Conservation (phyloP, 2,888 invertebrate species). For the Graphium colonna region DNA sequence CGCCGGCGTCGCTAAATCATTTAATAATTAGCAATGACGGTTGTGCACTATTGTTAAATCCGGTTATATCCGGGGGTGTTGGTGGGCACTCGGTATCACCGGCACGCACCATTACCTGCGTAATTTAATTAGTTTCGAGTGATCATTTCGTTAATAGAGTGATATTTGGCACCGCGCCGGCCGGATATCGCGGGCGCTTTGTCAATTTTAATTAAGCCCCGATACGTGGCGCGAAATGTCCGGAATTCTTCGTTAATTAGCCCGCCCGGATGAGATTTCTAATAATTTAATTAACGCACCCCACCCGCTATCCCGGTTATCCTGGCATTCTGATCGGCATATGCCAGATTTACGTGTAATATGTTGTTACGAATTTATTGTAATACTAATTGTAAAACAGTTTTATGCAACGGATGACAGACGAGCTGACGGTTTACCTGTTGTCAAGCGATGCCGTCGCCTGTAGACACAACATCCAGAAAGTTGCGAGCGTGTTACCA, state of each 20-base stretch:
- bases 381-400: no score
- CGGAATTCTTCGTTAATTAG: slow-evolving; percentile 79
- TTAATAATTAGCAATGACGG: slow-evolving; percentile 19
- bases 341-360: slow-evolving; percentile 40
- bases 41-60: background rate
- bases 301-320: background rate
- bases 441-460: no score
- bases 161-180: slow-evolving; percentile 72
- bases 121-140: slow-evolving; percentile 80
- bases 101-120: slow-evolving; percentile 75
- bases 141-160: slow-evolving; percentile 77
- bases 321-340: background rate
- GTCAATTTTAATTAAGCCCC: slow-evolving; percentile 78
- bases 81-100: slow-evolving; percentile 51
- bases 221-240: slow-evolving; percentile 77
- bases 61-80: no score
- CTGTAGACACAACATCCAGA: no score
- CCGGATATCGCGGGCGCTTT: slow-evolving; percentile 60
- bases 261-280: slow-evolving; percentile 70
- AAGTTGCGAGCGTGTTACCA: no score
- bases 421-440: no score
- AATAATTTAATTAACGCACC: slow-evolving; percentile 74
- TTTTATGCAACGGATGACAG: no score
- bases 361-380: no score
- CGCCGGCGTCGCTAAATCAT: slow-evolving; percentile 12